Evolutionary conservation across 2,888 invertebrate species (phyloP).

Genomic region (Glaucopsyche alexis): DNA sequence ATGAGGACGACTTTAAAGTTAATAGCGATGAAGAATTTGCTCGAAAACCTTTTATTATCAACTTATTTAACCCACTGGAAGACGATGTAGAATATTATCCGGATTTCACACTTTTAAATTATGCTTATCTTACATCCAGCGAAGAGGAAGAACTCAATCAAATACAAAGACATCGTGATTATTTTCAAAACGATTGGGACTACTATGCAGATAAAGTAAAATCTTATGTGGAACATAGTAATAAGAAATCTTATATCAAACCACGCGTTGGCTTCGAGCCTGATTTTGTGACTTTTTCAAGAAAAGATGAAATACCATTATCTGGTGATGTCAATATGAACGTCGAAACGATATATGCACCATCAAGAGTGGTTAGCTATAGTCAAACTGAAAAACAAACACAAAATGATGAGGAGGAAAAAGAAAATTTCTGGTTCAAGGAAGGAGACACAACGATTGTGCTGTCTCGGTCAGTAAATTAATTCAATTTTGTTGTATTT

Average conservation of each 20-base stretch:
- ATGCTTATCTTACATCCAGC: conserved; percentile 45
- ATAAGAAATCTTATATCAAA: conserved; percentile 18
- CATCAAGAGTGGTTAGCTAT: conserved; percentile 63
- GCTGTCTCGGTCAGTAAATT: not conserved
- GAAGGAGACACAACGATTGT: conserved; percentile 26
- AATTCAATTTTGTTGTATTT: not conserved
- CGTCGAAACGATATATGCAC: conserved; percentile 59
- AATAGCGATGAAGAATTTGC: not conserved
- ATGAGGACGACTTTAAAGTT: not conserved
- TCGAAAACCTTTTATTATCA: not conserved
- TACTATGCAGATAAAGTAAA: conserved; percentile 25
- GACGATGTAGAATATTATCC: conserved; percentile 58
- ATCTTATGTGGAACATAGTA: conserved; percentile 27
- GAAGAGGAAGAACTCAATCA: conserved; percentile 49
- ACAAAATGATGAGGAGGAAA: conserved; percentile 14
- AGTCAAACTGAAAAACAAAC: conserved; percentile 36
- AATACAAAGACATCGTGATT: conserved; percentile 39
- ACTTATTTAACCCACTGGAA: not conserved
- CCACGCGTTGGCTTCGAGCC: not conserved
- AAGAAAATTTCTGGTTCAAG: conserved; percentile 21
- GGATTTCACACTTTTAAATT: conserved; percentile 53
- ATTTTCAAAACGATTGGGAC: conserved; percentile 9
- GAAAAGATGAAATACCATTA: conserved; percentile 26
- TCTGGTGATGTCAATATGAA: conserved; percentile 32
- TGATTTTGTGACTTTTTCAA: conserved; percentile 27